These are phyloP conservation scores for Orchesellides sinensis DNA, from an alignment of 2,888 invertebrate genomes.

Conservation along the genomic window DNA sequence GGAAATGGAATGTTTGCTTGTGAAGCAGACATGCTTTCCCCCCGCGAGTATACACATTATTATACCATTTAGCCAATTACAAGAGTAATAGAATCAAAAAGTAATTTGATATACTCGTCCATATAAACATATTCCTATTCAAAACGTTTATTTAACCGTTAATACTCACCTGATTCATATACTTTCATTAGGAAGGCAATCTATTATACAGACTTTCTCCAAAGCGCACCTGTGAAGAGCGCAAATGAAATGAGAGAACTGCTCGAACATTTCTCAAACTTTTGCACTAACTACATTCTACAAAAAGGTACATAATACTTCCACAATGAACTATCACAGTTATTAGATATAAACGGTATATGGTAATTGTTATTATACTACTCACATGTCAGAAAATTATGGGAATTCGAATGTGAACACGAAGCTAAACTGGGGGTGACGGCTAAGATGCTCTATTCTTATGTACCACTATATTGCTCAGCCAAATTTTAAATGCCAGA, in stretches of 20 bases:
- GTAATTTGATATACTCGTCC: background rate
- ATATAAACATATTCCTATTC: background rate
- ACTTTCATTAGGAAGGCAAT: conserved; percentile 31
- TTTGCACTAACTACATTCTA: no score
- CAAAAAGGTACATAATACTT: background rate
- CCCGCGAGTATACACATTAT: no score
- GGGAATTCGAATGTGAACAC: conserved; percentile 21
- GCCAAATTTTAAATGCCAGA: conserved; percentile 59
- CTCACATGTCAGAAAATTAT: conserved; percentile 42
- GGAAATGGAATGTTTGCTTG: conserved; percentile 62
- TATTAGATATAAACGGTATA: background rate
- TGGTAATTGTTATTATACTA: conserved; percentile 4
- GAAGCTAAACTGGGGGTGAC: conserved; percentile 20
- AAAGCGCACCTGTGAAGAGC: conserved; percentile 3
- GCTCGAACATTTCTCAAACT: no score
- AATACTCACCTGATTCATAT: conserved; percentile 32
- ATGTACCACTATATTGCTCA: conserved; percentile 2
- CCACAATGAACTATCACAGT: no score
- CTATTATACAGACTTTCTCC: conserved; percentile 11
- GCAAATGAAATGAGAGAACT: background rate
- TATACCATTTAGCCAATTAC: conserved; percentile 31
- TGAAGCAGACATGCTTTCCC: conserved; percentile 20
- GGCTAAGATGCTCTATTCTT: conserved; percentile 6
- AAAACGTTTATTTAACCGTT: background rate
- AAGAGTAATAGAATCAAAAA: background rate